A percentile compares a stretch with the other conserved stretches of the same genome.
Conservation (phyloP, 2,797 vertebrate species). For the Pteropus rufus region DNA sequence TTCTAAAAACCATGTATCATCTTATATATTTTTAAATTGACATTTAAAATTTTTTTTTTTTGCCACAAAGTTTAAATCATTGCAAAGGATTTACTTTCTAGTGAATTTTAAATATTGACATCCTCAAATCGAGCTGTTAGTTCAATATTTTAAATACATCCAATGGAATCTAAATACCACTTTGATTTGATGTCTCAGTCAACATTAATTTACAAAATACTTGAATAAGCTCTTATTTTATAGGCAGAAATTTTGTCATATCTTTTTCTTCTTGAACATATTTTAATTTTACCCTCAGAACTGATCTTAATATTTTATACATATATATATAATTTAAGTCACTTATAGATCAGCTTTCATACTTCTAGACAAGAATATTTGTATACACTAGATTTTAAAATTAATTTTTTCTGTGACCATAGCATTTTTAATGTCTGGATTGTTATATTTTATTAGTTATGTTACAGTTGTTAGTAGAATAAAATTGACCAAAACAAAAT, state of each 20-base stretch:
- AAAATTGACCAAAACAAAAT: background rate
- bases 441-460: background rate
- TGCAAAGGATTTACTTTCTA: background rate
- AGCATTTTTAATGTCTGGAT: background rate
- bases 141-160: background rate
- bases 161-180: background rate
- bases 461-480: background rate
- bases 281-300: background rate
- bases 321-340: background rate
- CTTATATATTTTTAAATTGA: background rate
- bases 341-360: background rate
- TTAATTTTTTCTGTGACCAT: background rate
- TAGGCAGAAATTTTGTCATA: background rate
- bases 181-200: background rate
- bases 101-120: background rate
- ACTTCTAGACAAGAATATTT: background rate
- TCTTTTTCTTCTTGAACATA: slow-evolving; percentile 17
- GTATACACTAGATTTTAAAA: background rate
- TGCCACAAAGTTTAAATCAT: background rate
- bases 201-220: background rate
- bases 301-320: background rate
- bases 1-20: background rate
- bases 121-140: background rate
- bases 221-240: background rate
- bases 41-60: background rate